A percentile compares a stretch with the other conserved stretches of the same genome.
Conservation (phyloP, 1,140 invertebrate species). For the Protaetia brevitarsis region DNA sequence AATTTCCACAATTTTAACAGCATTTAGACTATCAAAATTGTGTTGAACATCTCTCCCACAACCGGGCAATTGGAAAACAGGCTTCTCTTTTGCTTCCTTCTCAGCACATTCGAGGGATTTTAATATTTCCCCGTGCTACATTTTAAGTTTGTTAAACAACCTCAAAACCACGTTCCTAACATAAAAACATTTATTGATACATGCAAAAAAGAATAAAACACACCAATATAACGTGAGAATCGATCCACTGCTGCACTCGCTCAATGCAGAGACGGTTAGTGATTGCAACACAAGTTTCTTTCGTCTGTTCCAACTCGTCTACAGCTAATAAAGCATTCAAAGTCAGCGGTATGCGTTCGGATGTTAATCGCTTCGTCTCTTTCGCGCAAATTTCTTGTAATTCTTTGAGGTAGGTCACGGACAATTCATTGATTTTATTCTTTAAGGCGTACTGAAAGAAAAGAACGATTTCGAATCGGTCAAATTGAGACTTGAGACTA, state of each 20-base stretch:
- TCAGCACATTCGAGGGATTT: not conserved
- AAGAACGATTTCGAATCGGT: too few relatives aligned
- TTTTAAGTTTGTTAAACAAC: not conserved
- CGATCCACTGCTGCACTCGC: conserved; percentile 42
- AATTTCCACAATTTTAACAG: conserved; percentile 33
- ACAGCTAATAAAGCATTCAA: conserved; percentile 34
- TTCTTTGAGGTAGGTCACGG: conserved; percentile 17
- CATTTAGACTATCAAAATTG: conserved; percentile 33
- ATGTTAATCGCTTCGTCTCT: conserved; percentile 28
- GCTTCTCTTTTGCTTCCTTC: conserved; percentile 24
- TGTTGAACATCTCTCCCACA: conserved; percentile 32
- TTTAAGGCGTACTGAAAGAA: not conserved
- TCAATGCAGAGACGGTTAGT: conserved; percentile 38
- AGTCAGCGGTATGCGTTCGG: conserved; percentile 25
- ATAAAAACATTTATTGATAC: not conserved
- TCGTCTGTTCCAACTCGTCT: conserved; percentile 34
- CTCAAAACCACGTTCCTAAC: too few relatives aligned
- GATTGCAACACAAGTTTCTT: conserved; percentile 35
- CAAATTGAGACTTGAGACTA: not conserved
- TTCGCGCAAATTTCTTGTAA: conserved; percentile 26
- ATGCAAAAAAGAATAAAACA: conserved; percentile 20
- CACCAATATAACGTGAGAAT: conserved; percentile 33
- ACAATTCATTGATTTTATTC: not conserved
- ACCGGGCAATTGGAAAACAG: conserved; percentile 33
- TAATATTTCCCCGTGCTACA: not conserved